phyloP scores from a whole-genome alignment of 1,140 invertebrate genomes.

The Carposina sasakii region DNA sequence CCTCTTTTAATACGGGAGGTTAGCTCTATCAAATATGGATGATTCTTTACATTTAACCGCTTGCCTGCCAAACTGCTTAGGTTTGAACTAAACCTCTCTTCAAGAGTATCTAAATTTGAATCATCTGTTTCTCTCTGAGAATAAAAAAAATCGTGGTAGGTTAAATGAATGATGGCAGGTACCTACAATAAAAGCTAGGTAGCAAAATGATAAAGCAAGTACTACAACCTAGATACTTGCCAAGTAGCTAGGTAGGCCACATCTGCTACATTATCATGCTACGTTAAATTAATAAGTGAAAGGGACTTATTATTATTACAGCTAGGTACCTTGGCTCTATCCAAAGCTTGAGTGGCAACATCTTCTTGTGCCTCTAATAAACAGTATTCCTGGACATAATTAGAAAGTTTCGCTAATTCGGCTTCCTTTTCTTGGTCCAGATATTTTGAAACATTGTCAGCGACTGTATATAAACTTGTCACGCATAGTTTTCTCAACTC shows the following conservation, averaged over 20 bases:
- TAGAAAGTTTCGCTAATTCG: slow-evolving; percentile 39
- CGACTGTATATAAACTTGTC: slow-evolving; percentile 41
- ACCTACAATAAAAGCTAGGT: too few species aligned
- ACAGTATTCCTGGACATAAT: slow-evolving; percentile 42
- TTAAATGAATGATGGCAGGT: too few species aligned
- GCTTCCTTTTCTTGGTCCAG: slow-evolving; percentile 36
- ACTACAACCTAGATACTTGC: too few species aligned
- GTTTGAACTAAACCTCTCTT: slow-evolving; percentile 31
- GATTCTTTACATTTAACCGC: slow-evolving; percentile 26
- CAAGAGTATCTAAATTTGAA: slow-evolving; percentile 32
- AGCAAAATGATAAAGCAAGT: too few species aligned
- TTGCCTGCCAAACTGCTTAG: slow-evolving; percentile 30
- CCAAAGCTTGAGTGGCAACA: slow-evolving; percentile 39
- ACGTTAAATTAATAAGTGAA: too few species aligned
- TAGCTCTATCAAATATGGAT: slow-evolving; percentile 41
- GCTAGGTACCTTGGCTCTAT: slow-evolving; percentile 43
- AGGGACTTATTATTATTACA: too few species aligned
- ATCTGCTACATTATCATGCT: too few species aligned
- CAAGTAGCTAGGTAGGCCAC: too few species aligned
- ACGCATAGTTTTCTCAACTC: slow-evolving; percentile 48
- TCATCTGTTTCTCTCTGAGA: slow-evolving; percentile 39
- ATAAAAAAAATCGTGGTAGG: slow-evolving; percentile 9
- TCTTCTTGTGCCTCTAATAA: slow-evolving; percentile 40
- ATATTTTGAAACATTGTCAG: slow-evolving; percentile 54
- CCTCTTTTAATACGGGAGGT: slow-evolving; percentile 29